Conservation (phyloP, 2,797 vertebrate species). For the Myotis myotis region DNA sequence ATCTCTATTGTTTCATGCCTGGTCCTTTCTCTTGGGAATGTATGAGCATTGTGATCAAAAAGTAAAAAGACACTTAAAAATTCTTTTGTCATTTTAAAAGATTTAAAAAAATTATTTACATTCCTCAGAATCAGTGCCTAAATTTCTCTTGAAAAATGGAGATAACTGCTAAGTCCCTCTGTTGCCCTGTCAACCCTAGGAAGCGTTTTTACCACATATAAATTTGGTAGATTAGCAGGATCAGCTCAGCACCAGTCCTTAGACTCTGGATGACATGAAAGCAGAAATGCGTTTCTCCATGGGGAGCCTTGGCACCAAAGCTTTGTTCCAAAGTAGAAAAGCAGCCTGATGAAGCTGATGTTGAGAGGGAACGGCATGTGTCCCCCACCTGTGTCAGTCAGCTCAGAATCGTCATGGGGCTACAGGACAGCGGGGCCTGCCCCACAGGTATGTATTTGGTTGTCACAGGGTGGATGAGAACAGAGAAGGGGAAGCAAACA, state of each 20-base stretch:
- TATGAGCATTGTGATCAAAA: neutral
- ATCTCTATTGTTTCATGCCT: slow-evolving; percentile 4
- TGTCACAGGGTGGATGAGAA: neutral
- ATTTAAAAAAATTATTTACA: neutral
- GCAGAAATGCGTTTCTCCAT: neutral
- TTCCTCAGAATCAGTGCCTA: neutral
- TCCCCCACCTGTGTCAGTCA: neutral
- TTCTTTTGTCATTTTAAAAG: neutral
- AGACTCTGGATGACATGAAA: neutral
- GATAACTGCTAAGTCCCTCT: neutral
- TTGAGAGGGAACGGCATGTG: neutral
- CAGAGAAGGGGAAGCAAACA: neutral
- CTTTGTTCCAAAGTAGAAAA: neutral
- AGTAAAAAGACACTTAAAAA: neutral
- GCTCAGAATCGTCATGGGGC: neutral
- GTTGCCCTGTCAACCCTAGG: neutral
- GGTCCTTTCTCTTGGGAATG: neutral
- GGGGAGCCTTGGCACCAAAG: neutral
- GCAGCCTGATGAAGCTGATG: neutral
- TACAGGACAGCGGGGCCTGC: neutral
- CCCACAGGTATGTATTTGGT: neutral
- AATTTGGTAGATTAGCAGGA: neutral
- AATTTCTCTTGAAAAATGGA: neutral
- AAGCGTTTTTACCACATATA: neutral
- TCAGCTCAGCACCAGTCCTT: neutral